Conservation (phyloP, 2,797 vertebrate genomes). For the Halcyon leucocephala region DNA sequence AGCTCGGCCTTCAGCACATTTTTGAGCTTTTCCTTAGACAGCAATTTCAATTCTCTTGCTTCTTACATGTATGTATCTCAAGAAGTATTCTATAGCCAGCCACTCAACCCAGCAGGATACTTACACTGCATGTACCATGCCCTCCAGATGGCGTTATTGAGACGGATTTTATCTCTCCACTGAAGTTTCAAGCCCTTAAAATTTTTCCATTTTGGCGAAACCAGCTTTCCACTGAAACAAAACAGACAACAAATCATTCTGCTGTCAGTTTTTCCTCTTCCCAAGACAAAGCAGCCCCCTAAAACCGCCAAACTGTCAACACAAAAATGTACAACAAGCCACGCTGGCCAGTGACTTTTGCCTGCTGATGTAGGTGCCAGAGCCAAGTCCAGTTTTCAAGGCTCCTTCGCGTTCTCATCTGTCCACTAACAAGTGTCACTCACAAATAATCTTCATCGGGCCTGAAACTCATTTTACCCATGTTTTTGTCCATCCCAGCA, state of each 20-base stretch:
- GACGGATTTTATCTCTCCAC: constrained; percentile 98
- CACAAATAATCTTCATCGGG: not conserved
- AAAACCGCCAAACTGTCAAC: not conserved
- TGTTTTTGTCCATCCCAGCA: not conserved
- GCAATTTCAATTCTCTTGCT: not conserved
- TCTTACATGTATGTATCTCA: fast-evolving
- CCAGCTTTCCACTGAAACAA: constrained; percentile 90
- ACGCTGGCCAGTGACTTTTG: not conserved
- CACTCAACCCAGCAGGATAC: not conserved
- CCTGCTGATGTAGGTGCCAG: not conserved
- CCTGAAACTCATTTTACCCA: not conserved
- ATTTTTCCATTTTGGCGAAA: constrained; percentile 99
- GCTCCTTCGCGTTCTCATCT: not conserved
- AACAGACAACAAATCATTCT: not conserved
- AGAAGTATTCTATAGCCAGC: not conserved
- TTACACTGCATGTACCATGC: constrained; percentile 99
- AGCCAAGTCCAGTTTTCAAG: not conserved
- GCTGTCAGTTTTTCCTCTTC: not conserved
- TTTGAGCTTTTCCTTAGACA: not conserved
- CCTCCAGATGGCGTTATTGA: constrained; percentile 99
- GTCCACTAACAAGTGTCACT: not conserved
- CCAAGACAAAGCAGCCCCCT: not conserved
- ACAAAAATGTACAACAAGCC: not conserved
- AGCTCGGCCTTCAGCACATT: not conserved
- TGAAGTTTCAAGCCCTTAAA: constrained; percentile 97